Percentiles rank a stretch among this genome's conserved stretches.
Conservation (phyloP, 2,888 invertebrate species). For the Pelosia muscerda region DNA sequence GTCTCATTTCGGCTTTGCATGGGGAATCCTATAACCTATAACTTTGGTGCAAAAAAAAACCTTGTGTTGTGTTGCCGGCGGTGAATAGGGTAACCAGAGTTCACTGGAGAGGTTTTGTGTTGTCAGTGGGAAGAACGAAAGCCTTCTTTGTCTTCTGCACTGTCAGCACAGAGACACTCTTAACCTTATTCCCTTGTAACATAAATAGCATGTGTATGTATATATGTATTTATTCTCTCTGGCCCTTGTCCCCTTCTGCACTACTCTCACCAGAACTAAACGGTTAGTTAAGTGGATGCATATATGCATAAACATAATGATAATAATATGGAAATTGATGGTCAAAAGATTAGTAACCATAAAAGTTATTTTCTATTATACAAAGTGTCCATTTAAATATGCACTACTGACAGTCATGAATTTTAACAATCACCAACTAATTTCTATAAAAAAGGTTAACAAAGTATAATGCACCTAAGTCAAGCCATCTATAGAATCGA, state of each 20-base stretch:
- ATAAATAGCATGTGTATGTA: no score
- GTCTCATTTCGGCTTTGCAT: neutral
- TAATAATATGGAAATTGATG: slow-evolving; percentile 4
- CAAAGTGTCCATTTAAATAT: slow-evolving; percentile 3
- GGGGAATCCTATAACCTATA: no score
- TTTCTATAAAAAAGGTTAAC: slow-evolving; percentile 8
- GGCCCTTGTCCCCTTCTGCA: neutral
- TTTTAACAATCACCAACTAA: slow-evolving; percentile 18
- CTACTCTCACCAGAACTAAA: slow-evolving; percentile 4
- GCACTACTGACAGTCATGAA: slow-evolving; percentile 17
- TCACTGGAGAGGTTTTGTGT: no score
- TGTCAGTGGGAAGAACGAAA: no score
- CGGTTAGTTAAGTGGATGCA: neutral
- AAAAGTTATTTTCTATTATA: neutral
- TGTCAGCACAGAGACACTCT: no score
- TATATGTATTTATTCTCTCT: neutral
- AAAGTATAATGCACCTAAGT: slow-evolving; percentile 5
- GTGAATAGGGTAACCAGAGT: no score
- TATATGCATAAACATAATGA: slow-evolving; percentile 3
- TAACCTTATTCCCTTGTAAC: no score
- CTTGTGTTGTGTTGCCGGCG: no score
- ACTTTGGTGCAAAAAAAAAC: neutral
- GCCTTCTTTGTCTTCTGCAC: no score
- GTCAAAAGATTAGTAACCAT: neutral
- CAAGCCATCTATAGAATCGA: slow-evolving; percentile 33